phyloP scores from a whole-genome alignment of 2,888 invertebrate species.

The Embidobia sp. region DNA sequence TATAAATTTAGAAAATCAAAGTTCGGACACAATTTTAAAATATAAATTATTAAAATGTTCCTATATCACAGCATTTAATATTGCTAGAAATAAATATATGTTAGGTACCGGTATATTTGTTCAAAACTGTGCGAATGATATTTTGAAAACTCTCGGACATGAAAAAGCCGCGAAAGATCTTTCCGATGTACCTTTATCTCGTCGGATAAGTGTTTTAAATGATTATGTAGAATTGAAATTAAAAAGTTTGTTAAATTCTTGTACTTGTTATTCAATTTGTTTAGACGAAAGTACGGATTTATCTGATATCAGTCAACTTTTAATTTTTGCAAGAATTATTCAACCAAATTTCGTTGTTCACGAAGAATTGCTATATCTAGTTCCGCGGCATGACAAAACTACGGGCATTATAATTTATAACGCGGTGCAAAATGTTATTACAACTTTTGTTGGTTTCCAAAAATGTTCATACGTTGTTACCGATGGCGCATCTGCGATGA shows the following conservation, averaged over 20 bases:
- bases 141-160: too few relatives aligned
- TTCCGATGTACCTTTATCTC: background rate
- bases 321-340: slow-evolving; percentile 37
- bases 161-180: too few relatives aligned
- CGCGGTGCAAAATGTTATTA: background rate
- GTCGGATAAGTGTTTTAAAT: background rate
- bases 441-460: too few relatives aligned
- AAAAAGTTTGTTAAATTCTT: background rate
- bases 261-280: slow-evolving; percentile 18
- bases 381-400: background rate
- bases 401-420: background rate
- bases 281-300: slow-evolving; percentile 42
- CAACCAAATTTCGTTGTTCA: slow-evolving; percentile 23
- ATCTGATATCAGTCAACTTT: slow-evolving; percentile 28
- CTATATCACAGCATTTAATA: too few relatives aligned
- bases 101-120: too few relatives aligned
- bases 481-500: too few relatives aligned
- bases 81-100: too few relatives aligned
- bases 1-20: too few relatives aligned
- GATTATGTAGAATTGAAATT: background rate
- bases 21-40: too few relatives aligned
- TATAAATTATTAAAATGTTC: too few relatives aligned
- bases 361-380: slow-evolving; percentile 21
- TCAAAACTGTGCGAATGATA: too few relatives aligned
- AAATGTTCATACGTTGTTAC: too few relatives aligned